phyloP scores from a whole-genome alignment of 1,140 invertebrate species.

The Drosophila subobscura region DNA sequence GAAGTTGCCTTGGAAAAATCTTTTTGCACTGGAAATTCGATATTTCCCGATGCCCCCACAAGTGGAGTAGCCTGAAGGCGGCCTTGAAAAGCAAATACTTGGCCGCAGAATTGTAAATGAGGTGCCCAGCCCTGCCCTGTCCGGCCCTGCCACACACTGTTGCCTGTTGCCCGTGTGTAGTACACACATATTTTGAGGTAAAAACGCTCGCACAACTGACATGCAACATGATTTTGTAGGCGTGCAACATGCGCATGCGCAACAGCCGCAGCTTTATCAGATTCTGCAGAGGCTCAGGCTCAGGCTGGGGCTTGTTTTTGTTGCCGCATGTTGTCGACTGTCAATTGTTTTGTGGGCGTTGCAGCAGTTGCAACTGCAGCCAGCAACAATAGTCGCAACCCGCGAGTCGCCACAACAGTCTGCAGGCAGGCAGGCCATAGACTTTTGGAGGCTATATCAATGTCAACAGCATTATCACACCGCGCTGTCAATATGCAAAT shows the following conservation, averaged over 20 bases:
- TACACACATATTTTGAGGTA: slow-evolving; percentile 64
- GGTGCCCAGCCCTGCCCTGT: slow-evolving; percentile 1
- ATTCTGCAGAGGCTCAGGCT: slow-evolving; percentile 37
- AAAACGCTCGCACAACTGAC: slow-evolving; percentile 68
- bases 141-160: background rate
- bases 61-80: slow-evolving; percentile 45
- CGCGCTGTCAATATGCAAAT: slow-evolving; percentile 79
- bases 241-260: slow-evolving; percentile 83
- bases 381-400: slow-evolving; percentile 33
- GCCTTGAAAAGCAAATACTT: slow-evolving; percentile 68
- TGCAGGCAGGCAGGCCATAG: slow-evolving; percentile 7
- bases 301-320: no score
- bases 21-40: no score
- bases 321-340: slow-evolving; percentile 73
- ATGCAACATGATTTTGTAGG: slow-evolving; percentile 84
- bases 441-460: slow-evolving; percentile 74
- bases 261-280: slow-evolving; percentile 78
- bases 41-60: slow-evolving; percentile 43
- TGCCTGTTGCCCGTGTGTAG: no score
- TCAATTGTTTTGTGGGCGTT: slow-evolving; percentile 81
- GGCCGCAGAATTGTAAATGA: slow-evolving; percentile 77
- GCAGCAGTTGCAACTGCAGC: slow-evolving; percentile 27
- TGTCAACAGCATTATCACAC: slow-evolving; percentile 81
- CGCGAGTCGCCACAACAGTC: slow-evolving; percentile 38
- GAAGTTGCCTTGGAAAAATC: no score